Evolutionary conservation across 2,113 vertebrate genomes (phyloP).

Genomic region (Triplophysa tibetana): DNA sequence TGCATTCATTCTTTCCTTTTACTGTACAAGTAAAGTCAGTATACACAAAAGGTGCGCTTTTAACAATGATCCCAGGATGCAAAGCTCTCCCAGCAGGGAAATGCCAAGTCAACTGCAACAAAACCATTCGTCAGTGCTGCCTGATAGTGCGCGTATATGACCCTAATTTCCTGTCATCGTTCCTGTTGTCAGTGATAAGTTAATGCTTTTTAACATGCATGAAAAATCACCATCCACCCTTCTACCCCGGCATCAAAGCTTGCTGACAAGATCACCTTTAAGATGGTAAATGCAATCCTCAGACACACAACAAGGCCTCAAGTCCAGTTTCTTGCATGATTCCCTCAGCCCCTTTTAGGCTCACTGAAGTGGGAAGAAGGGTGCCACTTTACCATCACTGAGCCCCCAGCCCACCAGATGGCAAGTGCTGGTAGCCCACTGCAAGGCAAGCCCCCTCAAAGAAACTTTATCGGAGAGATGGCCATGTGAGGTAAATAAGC

Average conservation of each 20-base stretch:
- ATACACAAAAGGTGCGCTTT: not conserved
- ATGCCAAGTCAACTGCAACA: not conserved
- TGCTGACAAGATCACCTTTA: conserved; percentile 28
- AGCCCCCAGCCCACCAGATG: conserved; percentile 83
- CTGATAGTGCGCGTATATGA: not conserved
- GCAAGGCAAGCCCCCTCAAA: conserved; percentile 70
- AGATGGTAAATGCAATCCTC: conserved; percentile 47
- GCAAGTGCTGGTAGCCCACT: conserved; percentile 79
- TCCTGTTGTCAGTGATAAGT: conserved; percentile 21
- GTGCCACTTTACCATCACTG: conserved; percentile 67
- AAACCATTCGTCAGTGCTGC: not conserved
- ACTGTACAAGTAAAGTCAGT: not conserved
- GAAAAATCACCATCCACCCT: conserved; percentile 41
- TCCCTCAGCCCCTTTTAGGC: conserved; percentile 69
- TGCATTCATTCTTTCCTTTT: no score
- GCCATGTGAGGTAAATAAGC: conserved; percentile 78
- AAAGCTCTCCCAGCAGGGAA: conserved; percentile 9
- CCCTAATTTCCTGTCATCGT: not conserved
- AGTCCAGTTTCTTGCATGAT: conserved; percentile 49
- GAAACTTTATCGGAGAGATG: conserved; percentile 76
- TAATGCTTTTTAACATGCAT: conserved; percentile 24
- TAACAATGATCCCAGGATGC: not conserved
- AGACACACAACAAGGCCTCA: conserved; percentile 54
- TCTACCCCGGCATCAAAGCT: conserved; percentile 2
- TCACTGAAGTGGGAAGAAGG: conserved; percentile 76